Percentiles rank a stretch among this genome's conserved stretches.
Conservation (phyloP, 2,797 vertebrate genomes). For the Poecilia wingei region DNA sequence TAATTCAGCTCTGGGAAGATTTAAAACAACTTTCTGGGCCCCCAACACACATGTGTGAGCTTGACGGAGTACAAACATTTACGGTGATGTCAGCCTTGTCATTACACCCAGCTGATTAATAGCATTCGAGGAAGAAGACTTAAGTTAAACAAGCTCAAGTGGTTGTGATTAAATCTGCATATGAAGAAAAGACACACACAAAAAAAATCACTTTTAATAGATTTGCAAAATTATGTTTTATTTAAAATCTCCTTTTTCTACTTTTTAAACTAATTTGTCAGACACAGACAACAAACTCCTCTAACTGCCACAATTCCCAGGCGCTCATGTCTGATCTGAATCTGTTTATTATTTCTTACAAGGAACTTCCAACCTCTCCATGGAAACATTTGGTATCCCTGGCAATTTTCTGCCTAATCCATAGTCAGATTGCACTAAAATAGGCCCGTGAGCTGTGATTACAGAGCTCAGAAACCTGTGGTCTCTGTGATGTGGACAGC, state of each 20-base stretch:
- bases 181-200: conserved; percentile 3
- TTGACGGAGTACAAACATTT: conserved; percentile 56
- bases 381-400: conserved; percentile 74
- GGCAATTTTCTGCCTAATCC: conserved; percentile 79
- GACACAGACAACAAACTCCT: conserved; percentile 19
- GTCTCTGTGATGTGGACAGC: conserved; percentile 83
- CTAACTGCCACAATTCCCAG: conserved; percentile 48
- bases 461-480: conserved; percentile 78
- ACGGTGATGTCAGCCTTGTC: conserved; percentile 55
- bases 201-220: conserved; percentile 12
- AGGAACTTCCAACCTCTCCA: conserved; percentile 76
- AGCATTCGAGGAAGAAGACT: conserved; percentile 43
- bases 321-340: conserved; percentile 59
- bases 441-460: conserved; percentile 80
- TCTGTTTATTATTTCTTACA: conserved; percentile 83
- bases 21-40: conserved; percentile 45
- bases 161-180: conserved; percentile 44
- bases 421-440: conserved; percentile 81
- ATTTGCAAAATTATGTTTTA: conserved; percentile 8
- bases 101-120: conserved; percentile 64
- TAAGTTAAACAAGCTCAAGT: conserved; percentile 46
- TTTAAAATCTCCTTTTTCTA: conserved; percentile 9
- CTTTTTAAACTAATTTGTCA: conserved; percentile 29
- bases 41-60: conserved; percentile 49
- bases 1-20: conserved; percentile 44